Evolutionary conservation across 2,113 vertebrate genomes (phyloP).

Genomic region (Dendrocopos noguchii): DNA sequence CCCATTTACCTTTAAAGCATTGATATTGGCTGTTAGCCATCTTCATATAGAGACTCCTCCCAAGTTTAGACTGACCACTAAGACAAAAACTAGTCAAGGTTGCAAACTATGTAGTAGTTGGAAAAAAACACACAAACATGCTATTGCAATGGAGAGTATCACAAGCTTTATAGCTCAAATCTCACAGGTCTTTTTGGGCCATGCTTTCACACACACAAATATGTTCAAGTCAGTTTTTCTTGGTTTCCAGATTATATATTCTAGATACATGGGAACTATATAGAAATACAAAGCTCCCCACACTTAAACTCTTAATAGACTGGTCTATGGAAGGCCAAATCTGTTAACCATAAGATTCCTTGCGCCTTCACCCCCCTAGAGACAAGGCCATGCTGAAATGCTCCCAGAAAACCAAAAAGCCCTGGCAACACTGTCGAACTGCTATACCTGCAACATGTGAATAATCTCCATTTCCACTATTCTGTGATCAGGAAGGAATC

Average conservation of each 20-base stretch:
- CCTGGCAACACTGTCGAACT: neutral
- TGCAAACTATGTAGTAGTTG: neutral
- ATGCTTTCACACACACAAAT: neutral
- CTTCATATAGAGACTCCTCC: neutral
- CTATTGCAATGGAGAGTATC: neutral
- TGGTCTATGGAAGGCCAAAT: neutral
- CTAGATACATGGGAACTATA: neutral
- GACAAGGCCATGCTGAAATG: neutral
- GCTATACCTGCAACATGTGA: rapidly evolving
- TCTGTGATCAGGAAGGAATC: neutral
- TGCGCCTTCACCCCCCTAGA: neutral
- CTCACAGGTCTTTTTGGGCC: neutral
- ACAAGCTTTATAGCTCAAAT: neutral
- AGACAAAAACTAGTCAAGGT: neutral
- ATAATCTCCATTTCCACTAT: neutral
- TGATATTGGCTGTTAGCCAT: neutral
- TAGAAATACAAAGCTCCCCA: neutral
- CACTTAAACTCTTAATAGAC: neutral
- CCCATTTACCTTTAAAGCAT: neutral
- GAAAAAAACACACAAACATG: neutral
- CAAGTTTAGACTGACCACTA: neutral
- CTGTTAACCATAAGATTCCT: neutral
- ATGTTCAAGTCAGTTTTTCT: neutral
- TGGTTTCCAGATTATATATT: neutral
- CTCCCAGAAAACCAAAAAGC: rapidly evolving